Conservation (phyloP, 2,113 vertebrate species). For the Eleginops maclovinus region DNA sequence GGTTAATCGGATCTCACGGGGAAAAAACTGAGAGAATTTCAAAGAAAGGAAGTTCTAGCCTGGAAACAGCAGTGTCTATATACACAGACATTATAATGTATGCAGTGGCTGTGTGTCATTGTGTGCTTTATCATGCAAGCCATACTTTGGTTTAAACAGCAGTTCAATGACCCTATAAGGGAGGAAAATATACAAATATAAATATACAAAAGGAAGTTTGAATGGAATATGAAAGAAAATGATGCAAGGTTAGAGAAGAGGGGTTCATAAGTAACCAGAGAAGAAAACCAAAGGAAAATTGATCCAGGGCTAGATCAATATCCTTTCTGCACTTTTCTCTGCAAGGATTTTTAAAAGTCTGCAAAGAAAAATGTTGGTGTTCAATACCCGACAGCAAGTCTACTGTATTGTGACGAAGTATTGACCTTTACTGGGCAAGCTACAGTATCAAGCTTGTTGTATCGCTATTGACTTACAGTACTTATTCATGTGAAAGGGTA, state of each 20-base stretch:
- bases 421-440: slow-evolving; percentile 37
- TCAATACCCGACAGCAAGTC: slow-evolving; percentile 38
- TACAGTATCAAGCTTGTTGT: slow-evolving; percentile 16
- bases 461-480: slow-evolving; percentile 10
- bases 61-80: not conserved
- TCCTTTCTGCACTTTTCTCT: slow-evolving; percentile 11
- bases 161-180: not conserved
- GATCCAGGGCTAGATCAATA: not conserved
- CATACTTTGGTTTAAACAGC: not conserved
- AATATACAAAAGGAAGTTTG: no score
- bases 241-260: no score
- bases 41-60: slow-evolving; percentile 7
- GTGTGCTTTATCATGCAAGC: not conserved
- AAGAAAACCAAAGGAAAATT: slow-evolving; percentile 14
- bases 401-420: slow-evolving; percentile 43
- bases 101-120: not conserved
- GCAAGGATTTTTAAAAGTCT: not conserved
- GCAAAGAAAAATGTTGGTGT: slow-evolving; percentile 18
- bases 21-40: slow-evolving; percentile 31
- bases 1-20: slow-evolving; percentile 55
- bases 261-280: not conserved
- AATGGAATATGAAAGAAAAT: not conserved
- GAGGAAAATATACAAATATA: not conserved
- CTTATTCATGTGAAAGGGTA: slow-evolving; percentile 44
- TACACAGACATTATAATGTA: not conserved